phyloP scores from a whole-genome alignment of 2,888 invertebrate genomes.

The Chrysolina haemoptera region DNA sequence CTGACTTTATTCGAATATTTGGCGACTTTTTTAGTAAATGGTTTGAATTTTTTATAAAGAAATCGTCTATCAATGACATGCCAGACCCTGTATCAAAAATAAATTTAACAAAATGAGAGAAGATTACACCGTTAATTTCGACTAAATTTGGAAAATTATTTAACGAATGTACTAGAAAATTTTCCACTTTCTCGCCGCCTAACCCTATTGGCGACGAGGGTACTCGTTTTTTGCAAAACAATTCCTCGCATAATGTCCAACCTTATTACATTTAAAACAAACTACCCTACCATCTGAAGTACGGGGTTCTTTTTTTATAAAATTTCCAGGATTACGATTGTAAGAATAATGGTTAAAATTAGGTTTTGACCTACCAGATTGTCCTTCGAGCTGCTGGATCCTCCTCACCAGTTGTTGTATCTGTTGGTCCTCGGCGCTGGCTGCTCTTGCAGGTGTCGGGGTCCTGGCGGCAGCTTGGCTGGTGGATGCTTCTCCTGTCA shows the following conservation, averaged over 20 bases:
- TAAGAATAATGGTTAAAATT: too few species aligned
- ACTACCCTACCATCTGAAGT: neutral
- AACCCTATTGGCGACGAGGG: neutral
- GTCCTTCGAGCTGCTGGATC: too few species aligned
- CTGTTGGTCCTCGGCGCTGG: neutral
- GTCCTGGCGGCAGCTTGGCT: neutral
- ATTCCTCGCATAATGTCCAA: neutral
- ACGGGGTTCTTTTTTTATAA: neutral
- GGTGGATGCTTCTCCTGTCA: neutral
- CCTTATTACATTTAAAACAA: neutral
- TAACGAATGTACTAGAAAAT: too few species aligned
- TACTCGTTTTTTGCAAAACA: neutral
- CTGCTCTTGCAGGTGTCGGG: too few species aligned
- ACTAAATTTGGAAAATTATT: too few species aligned
- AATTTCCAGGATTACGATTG: too few species aligned
- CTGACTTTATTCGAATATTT: too few species aligned
- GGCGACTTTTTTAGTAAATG: too few species aligned
- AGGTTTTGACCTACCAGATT: too few species aligned
- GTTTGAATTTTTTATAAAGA: neutral
- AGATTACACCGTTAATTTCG: neutral
- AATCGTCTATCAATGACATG: neutral
- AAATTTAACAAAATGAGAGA: too few species aligned
- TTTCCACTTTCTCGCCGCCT: too few species aligned
- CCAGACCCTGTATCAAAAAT: neutral
- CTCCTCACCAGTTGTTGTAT: too few species aligned